Conservation (phyloP, 2,113 vertebrate genomes). For the Hippocampus abdominalis region DNA sequence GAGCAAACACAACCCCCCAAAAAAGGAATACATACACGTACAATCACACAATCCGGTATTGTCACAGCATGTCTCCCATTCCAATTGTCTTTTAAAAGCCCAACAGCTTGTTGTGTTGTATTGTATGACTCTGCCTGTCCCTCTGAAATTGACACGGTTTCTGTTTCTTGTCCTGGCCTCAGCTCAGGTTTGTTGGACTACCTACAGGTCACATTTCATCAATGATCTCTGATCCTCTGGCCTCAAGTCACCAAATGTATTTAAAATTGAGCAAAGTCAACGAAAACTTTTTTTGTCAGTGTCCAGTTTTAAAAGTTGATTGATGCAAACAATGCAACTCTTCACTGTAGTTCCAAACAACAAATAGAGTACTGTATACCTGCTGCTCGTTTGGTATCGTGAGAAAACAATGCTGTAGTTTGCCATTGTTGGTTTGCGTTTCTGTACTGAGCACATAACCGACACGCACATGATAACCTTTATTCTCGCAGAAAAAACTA, state of each 20-base stretch:
- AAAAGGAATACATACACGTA: neutral
- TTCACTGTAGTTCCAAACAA: neutral
- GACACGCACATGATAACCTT: neutral
- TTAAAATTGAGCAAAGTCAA: too few relatives aligned
- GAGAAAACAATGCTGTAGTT: neutral
- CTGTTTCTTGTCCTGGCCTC: slow-evolving; percentile 26
- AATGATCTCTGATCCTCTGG: slow-evolving; percentile 36
- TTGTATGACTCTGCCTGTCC: slow-evolving; percentile 14
- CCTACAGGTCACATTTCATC: slow-evolving; percentile 55
- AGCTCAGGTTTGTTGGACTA: slow-evolving; percentile 31
- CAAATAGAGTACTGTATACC: neutral
- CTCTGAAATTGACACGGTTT: slow-evolving; percentile 36
- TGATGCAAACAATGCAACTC: neutral
- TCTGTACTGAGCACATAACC: neutral
- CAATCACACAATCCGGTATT: neutral
- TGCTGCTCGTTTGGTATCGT: neutral
- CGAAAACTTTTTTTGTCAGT: neutral
- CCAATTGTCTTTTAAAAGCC: neutral
- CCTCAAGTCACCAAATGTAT: slow-evolving; percentile 4
- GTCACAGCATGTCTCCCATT: neutral
- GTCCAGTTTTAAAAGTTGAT: neutral
- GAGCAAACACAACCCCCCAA: neutral
- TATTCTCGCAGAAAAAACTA: neutral
- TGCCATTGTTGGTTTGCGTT: neutral
- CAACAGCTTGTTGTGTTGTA: slow-evolving; percentile 4